Evolutionary conservation across 30 jellyfish, hydroid and myxozoan genomes (phyloP).

Genomic region (Aurelia aurita): DNA sequence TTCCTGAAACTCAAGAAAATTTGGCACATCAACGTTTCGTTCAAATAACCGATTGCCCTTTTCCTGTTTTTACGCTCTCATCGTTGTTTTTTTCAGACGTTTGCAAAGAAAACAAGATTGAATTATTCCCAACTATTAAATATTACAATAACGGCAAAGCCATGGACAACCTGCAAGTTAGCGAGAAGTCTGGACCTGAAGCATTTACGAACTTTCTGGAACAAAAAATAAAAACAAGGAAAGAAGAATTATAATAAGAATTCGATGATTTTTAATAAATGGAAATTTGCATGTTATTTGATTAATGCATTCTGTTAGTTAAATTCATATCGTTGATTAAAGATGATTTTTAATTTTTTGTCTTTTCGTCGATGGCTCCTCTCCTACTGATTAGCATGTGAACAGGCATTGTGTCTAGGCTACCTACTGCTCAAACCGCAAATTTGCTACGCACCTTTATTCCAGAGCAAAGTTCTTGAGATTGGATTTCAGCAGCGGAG

Average conservation of each 20-base stretch:
- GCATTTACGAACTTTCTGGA: slow-evolving; percentile 10
- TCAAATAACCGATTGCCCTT: neutral
- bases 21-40: neutral
- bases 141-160: slow-evolving; percentile 58
- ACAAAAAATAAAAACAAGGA: neutral
- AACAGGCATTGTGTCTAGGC: no score
- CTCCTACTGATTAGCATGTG: no score
- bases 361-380: no score
- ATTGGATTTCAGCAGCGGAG: no score
- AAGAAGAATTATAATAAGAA: slow-evolving; percentile 17
- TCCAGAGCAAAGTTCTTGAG: no score
- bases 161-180: slow-evolving; percentile 37
- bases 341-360: no score
- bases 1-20: neutral
- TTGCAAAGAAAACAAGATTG: slow-evolving; percentile 63
- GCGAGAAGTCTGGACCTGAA: slow-evolving; percentile 1
- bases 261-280: no score
- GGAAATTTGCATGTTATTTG: no score
- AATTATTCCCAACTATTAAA: slow-evolving; percentile 56
- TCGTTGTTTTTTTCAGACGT: slow-evolving; percentile 3
- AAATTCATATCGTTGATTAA: no score
- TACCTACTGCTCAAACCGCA: no score
- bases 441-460: no score
- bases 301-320: no score
- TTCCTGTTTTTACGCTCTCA: neutral